Evolutionary conservation across 2,888 invertebrate species (phyloP).

Genomic region (Monoplex corrugatus): DNA sequence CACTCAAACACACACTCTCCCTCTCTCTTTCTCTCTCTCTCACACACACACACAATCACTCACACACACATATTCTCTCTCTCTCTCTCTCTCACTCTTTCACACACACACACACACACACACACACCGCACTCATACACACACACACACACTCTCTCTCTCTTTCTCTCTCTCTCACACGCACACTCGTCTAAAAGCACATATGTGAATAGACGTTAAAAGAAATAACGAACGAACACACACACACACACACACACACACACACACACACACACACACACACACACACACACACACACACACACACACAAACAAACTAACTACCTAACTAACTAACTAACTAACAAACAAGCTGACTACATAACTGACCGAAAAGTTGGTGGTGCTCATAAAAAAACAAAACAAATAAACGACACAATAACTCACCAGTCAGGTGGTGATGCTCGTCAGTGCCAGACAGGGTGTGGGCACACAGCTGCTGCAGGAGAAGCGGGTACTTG

Average conservation of each 20-base stretch:
- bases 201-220: too few relatives aligned
- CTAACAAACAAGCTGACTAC: too few relatives aligned
- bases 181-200: background rate
- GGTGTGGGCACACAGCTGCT: slow-evolving; percentile 96
- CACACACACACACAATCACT: too few relatives aligned
- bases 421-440: slow-evolving; percentile 88
- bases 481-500: slow-evolving; percentile 96
- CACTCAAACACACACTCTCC: too few relatives aligned
- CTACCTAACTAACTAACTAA: too few relatives aligned
- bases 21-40: background rate
- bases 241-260: background rate
- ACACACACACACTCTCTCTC: too few relatives aligned
- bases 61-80: background rate
- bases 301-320: background rate
- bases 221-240: too few relatives aligned
- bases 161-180: background rate
- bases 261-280: background rate
- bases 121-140: background rate
- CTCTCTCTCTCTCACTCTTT: background rate
- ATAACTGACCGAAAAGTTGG: slow-evolving; percentile 86
- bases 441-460: slow-evolving; percentile 96
- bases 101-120: background rate
- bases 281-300: background rate
- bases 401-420: too few relatives aligned
- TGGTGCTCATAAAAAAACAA: slow-evolving; percentile 91